Base-by-base conservation (phyloP, 2,113 vertebrate genomes). In the Oryzias javanicus region DNA sequence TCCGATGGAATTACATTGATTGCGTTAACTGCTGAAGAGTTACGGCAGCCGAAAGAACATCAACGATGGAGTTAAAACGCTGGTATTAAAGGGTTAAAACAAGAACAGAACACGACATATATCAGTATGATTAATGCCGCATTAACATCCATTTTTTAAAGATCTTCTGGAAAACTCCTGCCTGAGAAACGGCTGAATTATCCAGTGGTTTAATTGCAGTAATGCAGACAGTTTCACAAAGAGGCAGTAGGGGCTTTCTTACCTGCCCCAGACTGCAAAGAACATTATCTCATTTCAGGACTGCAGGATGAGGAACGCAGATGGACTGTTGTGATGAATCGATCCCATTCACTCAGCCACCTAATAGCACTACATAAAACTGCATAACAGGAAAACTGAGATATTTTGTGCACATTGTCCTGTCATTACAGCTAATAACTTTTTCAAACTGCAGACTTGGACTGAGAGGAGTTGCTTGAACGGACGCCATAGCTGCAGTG, bases 291-390 rank as follows among this genome's bases (percentile, higher is more conserved):
- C 19, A 49, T 80, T 76, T 70, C 60, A 78, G 73, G 83, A 84
- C 70, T 20, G 61, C 42, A 53, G 73, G 64, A 90, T 86, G 82
- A 84, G 78, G 78, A 86, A 85, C 73, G n/a, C 85, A 89, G 83
- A 85, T 86, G 87, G 76, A 44, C 70, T 5, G 50, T 59, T 57
- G 70, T 72, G 76, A 75, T 78, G 78, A 86, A 83, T 80, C 60
- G 58, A 55, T 41, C 40, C 60, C 64, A 65, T 85, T 82, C 72
- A 75, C 65, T 73, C 56, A 60, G 80, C 75, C 78, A 79, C 70
- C 77, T 64, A 84, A 84, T 72, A 75, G 79, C 66, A 4, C 29
- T 50, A 55, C 74, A 79, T 80, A 80, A 80, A 80, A 76, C 75
- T 79, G 49, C 74, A 67, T 80, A 78, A 80, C 55, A 66, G 70